These are phyloP conservation scores for Pterocles burchelli DNA, from an alignment of 2,113 vertebrate genomes.

Conservation along the genomic window DNA sequence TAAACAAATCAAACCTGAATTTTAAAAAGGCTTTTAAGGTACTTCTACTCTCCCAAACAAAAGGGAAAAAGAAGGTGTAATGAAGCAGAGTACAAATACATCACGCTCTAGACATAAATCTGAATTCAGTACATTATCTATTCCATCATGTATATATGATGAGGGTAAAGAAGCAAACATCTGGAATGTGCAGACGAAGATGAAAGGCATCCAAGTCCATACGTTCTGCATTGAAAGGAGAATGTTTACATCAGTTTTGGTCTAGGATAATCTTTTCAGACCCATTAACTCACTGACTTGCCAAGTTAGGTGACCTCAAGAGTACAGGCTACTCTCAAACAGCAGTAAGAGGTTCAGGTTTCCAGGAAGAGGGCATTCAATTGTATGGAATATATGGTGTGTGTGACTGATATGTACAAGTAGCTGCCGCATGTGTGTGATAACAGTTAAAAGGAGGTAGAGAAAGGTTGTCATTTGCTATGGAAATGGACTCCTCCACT, in stretches of 20 bases:
- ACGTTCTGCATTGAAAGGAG: conserved; percentile 10
- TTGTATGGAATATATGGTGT: neutral
- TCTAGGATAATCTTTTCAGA: conserved; percentile 52
- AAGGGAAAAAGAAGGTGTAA: conserved; percentile 16
- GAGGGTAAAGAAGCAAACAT: conserved; percentile 53
- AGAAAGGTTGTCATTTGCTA: neutral
- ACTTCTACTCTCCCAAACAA: conserved; percentile 16
- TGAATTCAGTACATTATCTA: conserved; percentile 31
- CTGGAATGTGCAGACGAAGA: conserved; percentile 49
- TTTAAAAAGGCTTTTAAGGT: conserved; percentile 34
- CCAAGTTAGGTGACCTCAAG: conserved; percentile 49
- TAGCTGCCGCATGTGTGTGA: neutral
- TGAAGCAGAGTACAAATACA: conserved; percentile 38
- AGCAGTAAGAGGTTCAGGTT: conserved; percentile 1
- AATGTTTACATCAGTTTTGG: conserved; percentile 62
- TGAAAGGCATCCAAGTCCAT: conserved; percentile 48
- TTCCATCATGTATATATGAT: neutral
- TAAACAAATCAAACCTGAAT: conserved; percentile 59
- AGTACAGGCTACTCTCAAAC: conserved; percentile 39
- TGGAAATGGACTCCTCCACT: neutral
- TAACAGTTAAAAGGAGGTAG: conserved; percentile 2
- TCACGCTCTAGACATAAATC: conserved; percentile 23
- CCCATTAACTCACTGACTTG: conserved; percentile 64
- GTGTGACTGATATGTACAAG: neutral
- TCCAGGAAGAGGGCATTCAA: neutral